phyloP scores from a whole-genome alignment of 1,140 invertebrate species.

The Stratiolaelaps scimitus region DNA sequence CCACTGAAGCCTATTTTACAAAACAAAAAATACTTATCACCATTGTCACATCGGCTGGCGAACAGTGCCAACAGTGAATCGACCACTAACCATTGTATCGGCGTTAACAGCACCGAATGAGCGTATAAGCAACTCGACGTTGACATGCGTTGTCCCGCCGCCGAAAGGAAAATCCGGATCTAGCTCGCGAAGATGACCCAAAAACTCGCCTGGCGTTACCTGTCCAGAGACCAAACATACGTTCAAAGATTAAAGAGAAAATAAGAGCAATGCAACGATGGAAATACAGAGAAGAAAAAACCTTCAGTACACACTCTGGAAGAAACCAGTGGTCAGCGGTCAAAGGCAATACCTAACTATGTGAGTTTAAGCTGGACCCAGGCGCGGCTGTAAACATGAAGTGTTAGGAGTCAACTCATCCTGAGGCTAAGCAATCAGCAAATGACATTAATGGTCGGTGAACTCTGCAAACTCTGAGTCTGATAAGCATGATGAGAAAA shows the following conservation, averaged over 20 bases:
- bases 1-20: too few relatives aligned
- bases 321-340: background rate
- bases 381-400: background rate
- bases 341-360: background rate
- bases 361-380: background rate
- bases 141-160: constrained; percentile 40
- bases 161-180: constrained; percentile 10
- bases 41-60: too few relatives aligned
- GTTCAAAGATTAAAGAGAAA: background rate
- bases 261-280: background rate
- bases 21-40: too few relatives aligned
- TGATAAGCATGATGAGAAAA: too few relatives aligned
- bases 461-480: too few relatives aligned
- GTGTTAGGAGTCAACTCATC: too few relatives aligned
- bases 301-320: background rate
- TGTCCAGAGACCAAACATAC: background rate
- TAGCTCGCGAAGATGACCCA: background rate
- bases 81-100: constrained; percentile 43
- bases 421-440: too few relatives aligned
- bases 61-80: background rate
- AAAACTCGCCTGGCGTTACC: constrained; percentile 3
- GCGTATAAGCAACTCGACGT: constrained; percentile 44
- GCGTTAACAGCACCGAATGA: constrained; percentile 47
- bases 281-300: background rate
- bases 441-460: too few relatives aligned